Evolutionary conservation across 2,797 vertebrate species (phyloP), one percentile per base, ranked within the genome.

Genomic region (Argyrosomus regius): DNA sequence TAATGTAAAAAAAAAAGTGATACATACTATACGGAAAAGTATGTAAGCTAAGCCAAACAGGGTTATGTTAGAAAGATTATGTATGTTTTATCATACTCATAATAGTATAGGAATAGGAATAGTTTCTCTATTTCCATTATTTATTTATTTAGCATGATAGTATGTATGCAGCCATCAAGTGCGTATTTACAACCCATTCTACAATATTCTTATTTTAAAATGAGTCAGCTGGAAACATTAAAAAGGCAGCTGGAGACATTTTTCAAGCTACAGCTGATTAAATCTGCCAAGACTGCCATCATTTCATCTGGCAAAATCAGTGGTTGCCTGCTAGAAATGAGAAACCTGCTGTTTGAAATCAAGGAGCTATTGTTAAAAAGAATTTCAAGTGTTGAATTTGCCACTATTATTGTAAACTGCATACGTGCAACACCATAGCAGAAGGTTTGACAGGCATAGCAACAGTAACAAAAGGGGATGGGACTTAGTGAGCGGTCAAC

Each of bases 231-330:
- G 39, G 16, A 41, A 53, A 31, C 71, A 63, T 53, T 50, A 18
- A 14, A 53, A 50, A 24, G 3, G 17, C 39, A 31, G 6, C 18
- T 1, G 8, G 6, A 56, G 11, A 46, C 13, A n/a, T 67, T 20
- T 52, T 72, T 48, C 9, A 12, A 35, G 28, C 18, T 56, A 16
- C 16, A 64, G 9, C 50, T 77, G 6, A 68, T 45, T 41, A n/a
- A 43, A 66, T 56, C 28, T 45, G 22, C 35, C 28, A 20, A 18
- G 8, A 2, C 35, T 28, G 48, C 43, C 49, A 35, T 63, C 28
- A 39, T 70, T 71, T 71, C 12, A 39, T 10, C 28, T 58, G 28
- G n/a, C n/a, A 62, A 62, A 62, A 28, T 48, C 22, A 11, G 28
- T 2, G 5, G 20, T 24, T 22, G 49, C 20, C 31, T 24, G 10